These are phyloP conservation scores for Rhinogobio ventralis DNA, from an alignment of 2,797 vertebrate genomes.

Conservation along the genomic window DNA sequence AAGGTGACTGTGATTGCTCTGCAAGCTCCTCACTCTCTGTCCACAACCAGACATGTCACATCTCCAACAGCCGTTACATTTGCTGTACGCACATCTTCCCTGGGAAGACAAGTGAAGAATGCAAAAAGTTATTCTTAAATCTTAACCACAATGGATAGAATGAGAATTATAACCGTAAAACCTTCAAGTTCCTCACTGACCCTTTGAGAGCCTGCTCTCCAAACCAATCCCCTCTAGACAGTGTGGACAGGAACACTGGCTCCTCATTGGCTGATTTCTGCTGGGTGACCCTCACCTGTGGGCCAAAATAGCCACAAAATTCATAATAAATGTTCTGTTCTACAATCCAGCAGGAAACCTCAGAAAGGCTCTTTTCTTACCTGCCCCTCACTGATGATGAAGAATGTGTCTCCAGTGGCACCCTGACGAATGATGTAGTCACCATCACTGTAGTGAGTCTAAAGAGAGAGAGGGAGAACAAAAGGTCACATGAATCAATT, in stretches of 20 bases:
- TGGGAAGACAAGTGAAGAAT: constrained; percentile 54
- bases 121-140: background rate
- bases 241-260: constrained; percentile 65
- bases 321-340: background rate
- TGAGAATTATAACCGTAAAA: background rate
- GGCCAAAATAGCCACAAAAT: background rate
- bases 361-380: constrained; percentile 64
- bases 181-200: constrained; percentile 58
- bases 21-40: constrained; percentile 87
- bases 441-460: constrained; percentile 76
- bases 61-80: constrained; percentile 90
- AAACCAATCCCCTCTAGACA: constrained; percentile 78
- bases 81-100: constrained; percentile 91
- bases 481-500: background rate
- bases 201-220: constrained; percentile 80
- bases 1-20: background rate
- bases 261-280: constrained; percentile 66
- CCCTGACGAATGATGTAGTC: constrained; percentile 81
- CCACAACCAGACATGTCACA: constrained; percentile 92
- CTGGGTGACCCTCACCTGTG: constrained; percentile 74
- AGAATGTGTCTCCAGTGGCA: constrained; percentile 81
- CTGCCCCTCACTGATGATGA: constrained; percentile 82
- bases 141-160: background rate
- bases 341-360: background rate
- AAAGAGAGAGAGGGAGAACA: constrained; percentile 22